A percentile compares a stretch with the other conserved stretches of the same genome.
These are phyloP conservation scores for Chloroceryle aenea DNA, from an alignment of 2,113 vertebrate genomes.

Conservation along the genomic window DNA sequence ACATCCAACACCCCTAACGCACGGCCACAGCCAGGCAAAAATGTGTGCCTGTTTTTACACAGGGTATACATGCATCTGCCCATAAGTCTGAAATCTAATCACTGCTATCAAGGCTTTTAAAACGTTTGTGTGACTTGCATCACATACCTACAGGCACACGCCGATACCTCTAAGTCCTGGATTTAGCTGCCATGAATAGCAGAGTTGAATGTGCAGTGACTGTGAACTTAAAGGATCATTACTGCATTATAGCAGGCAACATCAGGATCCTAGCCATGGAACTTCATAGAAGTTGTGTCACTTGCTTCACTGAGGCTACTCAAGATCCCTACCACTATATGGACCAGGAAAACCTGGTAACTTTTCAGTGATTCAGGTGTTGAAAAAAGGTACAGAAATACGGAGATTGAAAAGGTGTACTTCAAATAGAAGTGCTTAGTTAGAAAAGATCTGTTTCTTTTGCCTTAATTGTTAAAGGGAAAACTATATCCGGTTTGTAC, in stretches of 20 bases:
- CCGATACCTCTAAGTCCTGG: background rate
- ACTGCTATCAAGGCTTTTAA: background rate
- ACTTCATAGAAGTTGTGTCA: background rate
- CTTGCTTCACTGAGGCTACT: background rate
- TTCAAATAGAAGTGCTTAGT: background rate
- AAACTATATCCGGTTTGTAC: background rate
- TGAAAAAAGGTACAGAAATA: background rate
- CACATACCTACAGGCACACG: background rate
- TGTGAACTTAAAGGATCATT: background rate
- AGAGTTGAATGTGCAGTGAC: background rate
- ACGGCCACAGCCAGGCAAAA: background rate
- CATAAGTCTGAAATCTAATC: background rate
- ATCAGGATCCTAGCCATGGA: background rate
- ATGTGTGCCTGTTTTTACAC: accelerated
- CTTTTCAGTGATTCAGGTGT: background rate
- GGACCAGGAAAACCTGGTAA: background rate
- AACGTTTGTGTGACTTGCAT: background rate
- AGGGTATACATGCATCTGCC: background rate
- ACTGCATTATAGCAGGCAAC: background rate
- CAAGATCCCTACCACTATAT: background rate
- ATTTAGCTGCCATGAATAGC: background rate
- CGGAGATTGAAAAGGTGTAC: background rate
- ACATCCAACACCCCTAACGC: background rate
- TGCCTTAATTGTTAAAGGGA: background rate
- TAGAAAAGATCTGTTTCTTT: slow-evolving; percentile 1